Base-by-base conservation (phyloP, 2,888 invertebrate genomes). In the Myopa testacea region DNA sequence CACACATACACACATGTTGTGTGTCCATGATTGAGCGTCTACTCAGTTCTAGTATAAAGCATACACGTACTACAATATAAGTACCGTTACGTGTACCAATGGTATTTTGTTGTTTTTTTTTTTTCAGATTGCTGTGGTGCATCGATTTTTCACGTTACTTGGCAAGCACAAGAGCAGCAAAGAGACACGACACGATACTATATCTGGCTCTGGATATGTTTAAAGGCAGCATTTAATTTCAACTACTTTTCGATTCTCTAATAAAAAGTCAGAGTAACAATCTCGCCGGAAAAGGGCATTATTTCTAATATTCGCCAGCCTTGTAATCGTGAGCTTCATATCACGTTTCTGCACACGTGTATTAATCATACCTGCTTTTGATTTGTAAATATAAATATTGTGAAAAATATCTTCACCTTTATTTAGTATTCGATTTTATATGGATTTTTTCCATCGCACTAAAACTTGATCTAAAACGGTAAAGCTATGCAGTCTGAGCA, bases 61-160 rank as follows among this genome's bases (percentile, higher is more conserved):
- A 45, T 63, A n/a, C 40, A 69, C 68, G 37, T 68, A 38, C 3
- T 45, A 68, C 19, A 40, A 14, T 52, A 69, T 69, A 50, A 69
- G 34, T 45, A 69, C n/a, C 45, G 50, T 45, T 45, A 45, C 45
- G 45, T 45, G 7, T 45, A 45, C 45, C 45, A 8, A 45, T 45
- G 45, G 7, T 3, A 26, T 26, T 26, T 26, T 26, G 26, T 26
- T 26, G 26, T 26, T 26, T 26, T 38, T 16, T 52, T 45, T 69
- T 69, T 69, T 69, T 6, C 50, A 69, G 50, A n/a, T 52, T 26
- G 14, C 40, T 70, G 70, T 70, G 14, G 70, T 55, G 70, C 70
- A 70, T 70, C 70, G 70, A 70, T 70, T 70, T 70, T 70, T 70
- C 70, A 52, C 55, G 37, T 16, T 19, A n/a, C 67, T 1, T n/a